These are phyloP conservation scores for Chamaea fasciata DNA, from an alignment of 2,113 vertebrate genomes.

Conservation along the genomic window DNA sequence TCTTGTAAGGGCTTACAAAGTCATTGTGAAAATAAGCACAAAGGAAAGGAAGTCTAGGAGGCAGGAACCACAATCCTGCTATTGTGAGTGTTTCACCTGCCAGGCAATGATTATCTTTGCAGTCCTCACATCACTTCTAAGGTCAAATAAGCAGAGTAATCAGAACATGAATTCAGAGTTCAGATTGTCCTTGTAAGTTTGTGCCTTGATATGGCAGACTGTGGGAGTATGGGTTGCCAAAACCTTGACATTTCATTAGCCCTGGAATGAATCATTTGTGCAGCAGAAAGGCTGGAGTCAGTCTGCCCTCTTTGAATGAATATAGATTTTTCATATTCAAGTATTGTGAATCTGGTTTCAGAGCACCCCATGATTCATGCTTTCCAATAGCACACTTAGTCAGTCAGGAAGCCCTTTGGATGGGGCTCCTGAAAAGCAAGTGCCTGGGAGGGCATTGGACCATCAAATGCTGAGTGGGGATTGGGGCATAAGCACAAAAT, in stretches of 20 bases:
- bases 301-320: background rate
- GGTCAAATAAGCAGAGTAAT: background rate
- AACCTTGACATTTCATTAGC: slow-evolving; percentile 15
- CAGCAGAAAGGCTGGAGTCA: slow-evolving; percentile 12
- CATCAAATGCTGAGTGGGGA: background rate
- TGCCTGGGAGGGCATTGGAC: background rate
- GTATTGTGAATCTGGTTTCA: background rate
- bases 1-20: background rate
- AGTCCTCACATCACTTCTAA: background rate
- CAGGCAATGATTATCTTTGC: background rate
- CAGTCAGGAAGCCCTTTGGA: background rate
- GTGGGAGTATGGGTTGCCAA: background rate
- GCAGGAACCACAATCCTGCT: background rate
- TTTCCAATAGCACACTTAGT: background rate
- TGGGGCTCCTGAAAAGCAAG: background rate
- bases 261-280: slow-evolving; percentile 8
- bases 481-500: background rate
- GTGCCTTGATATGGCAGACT: background rate
- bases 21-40: background rate
- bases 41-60: background rate
- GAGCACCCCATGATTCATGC: background rate
- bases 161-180: slow-evolving; percentile 14
- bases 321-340: background rate
- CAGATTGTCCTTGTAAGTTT: background rate
- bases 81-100: background rate